Percentiles rank a stretch among this genome's conserved stretches.
These are phyloP conservation scores for Acanthurus leucopareius DNA, from an alignment of 2,797 vertebrate species.

Conservation along the genomic window DNA sequence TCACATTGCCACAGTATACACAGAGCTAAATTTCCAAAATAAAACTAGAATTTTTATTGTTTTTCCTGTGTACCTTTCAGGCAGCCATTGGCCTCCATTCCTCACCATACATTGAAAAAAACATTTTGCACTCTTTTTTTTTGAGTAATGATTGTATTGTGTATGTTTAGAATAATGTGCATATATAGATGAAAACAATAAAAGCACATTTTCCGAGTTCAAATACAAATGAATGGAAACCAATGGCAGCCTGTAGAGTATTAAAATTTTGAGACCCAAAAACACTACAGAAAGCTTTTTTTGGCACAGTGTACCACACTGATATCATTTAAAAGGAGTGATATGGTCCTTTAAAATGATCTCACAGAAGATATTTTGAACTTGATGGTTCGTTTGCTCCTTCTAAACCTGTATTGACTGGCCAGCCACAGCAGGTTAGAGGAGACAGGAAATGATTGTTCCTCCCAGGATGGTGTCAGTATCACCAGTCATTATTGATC, in stretches of 20 bases:
- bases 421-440: conserved; percentile 66
- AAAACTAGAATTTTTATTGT: not conserved
- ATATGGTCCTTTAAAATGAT: conserved; percentile 15
- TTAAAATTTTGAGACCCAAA: conserved; percentile 8
- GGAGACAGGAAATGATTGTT: conserved; percentile 73
- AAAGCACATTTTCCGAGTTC: conserved; percentile 44
- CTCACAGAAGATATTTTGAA: conserved; percentile 26
- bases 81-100: conserved; percentile 21
- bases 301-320: not conserved
- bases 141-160: not conserved
- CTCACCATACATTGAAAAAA: conserved; percentile 3
- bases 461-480: conserved; percentile 61
- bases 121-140: not conserved
- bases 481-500: conserved; percentile 67
- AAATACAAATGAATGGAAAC: conserved; percentile 10
- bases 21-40: not conserved
- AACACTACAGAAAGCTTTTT: conserved; percentile 3
- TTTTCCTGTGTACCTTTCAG: not conserved
- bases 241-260: conserved; percentile 9
- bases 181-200: conserved; percentile 10
- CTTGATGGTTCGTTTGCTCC: conserved; percentile 52
- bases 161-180: not conserved
- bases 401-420: conserved; percentile 69
- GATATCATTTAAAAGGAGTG: not conserved
- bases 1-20: not conserved